These are phyloP conservation scores for Leptinotarsa haldemani DNA, from an alignment of 2,888 invertebrate genomes.

Conservation along the genomic window DNA sequence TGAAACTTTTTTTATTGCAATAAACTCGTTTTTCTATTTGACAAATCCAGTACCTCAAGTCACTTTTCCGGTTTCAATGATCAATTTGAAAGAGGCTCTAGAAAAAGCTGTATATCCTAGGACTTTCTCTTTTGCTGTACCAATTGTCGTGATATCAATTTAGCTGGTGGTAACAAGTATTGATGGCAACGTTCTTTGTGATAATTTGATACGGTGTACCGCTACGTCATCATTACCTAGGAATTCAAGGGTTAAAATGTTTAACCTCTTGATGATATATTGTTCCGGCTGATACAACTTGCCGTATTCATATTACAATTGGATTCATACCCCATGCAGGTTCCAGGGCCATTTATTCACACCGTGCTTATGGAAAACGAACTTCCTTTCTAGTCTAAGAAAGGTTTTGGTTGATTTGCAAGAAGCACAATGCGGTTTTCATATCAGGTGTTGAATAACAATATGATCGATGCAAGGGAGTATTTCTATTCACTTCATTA, in stretches of 20 bases:
- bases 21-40: too few species aligned
- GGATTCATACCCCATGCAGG: constrained; percentile 41
- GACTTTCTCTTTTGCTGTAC: neutral
- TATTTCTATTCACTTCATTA: neutral
- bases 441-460: constrained; percentile 15
- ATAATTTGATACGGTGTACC: constrained; percentile 59
- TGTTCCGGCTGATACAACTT: constrained; percentile 41
- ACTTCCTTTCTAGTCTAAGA: constrained; percentile 19
- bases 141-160: constrained; percentile 40
- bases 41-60: too few species aligned
- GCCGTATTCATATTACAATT: constrained; percentile 44
- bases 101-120: too few species aligned
- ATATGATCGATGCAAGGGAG: constrained; percentile 1
- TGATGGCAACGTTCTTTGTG: constrained; percentile 58
- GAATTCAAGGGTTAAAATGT: constrained; percentile 60
- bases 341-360: constrained; percentile 23
- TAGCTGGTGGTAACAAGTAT: constrained; percentile 55
- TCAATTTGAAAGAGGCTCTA: too few species aligned
- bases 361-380: constrained; percentile 12
- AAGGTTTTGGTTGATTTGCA: constrained; percentile 21
- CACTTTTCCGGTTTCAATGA: too few species aligned
- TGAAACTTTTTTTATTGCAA: too few species aligned
- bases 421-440: neutral
- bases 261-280: constrained; percentile 58
- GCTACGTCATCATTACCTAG: constrained; percentile 60